phyloP scores from a whole-genome alignment of 2,113 vertebrate genomes.

The Kobus ellipsiprymnus region DNA sequence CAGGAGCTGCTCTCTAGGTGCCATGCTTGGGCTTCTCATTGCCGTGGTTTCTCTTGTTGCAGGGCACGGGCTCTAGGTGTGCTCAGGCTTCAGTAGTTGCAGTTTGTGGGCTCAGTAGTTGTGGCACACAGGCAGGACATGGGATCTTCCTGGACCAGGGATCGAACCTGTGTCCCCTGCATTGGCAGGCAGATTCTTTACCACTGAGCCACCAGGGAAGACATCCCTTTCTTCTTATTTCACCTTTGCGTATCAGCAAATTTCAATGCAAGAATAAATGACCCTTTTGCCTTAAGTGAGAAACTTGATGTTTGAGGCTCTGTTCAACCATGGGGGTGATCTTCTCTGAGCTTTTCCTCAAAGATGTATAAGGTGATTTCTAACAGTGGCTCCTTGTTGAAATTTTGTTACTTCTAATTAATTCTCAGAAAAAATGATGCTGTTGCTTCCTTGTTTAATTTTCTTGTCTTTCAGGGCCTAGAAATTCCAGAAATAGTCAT shows the following conservation, averaged over 20 bases:
- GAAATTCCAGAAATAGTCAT: too few species aligned
- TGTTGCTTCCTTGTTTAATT: too few species aligned
- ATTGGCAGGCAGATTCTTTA: neutral
- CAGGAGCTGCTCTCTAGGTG: neutral
- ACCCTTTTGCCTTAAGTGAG: neutral
- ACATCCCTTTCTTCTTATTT: neutral
- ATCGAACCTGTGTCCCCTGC: neutral
- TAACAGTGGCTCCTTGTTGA: neutral
- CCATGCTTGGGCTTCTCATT: neutral
- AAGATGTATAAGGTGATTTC: neutral
- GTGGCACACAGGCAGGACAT: neutral
- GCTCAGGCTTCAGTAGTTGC: neutral
- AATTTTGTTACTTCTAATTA: neutral
- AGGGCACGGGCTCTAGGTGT: neutral
- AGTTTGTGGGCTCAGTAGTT: neutral
- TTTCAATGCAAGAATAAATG: neutral
- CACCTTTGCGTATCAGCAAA: neutral
- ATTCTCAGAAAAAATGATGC: too few species aligned
- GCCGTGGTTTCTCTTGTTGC: neutral
- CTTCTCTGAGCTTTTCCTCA: neutral
- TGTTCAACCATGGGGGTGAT: neutral
- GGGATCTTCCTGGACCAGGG: neutral
- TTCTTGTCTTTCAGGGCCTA: too few species aligned
- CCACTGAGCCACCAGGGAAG: neutral
- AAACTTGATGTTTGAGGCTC: neutral